A percentile compares a stretch with the other conserved stretches of the same genome.
Evolutionary conservation across 2,888 invertebrate species (phyloP).

Genomic region (Bibio marci): DNA sequence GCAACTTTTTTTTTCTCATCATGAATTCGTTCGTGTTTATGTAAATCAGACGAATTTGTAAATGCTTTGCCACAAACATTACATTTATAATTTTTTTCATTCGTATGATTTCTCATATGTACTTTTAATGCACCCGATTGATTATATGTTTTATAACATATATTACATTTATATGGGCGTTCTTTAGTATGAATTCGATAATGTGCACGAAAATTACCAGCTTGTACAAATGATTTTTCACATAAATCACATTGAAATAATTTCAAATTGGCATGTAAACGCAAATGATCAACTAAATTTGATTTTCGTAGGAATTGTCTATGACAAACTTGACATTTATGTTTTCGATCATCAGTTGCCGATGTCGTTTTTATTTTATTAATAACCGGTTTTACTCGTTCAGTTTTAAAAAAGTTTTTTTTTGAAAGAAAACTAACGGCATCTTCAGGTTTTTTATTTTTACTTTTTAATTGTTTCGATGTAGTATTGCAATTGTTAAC

Average conservation of each 20-base stretch:
- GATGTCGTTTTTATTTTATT: too few relatives aligned
- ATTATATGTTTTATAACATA: conserved; percentile 13
- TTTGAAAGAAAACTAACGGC: too few relatives aligned
- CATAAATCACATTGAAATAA: conserved; percentile 14
- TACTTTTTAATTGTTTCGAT: too few relatives aligned
- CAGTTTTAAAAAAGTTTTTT: too few relatives aligned
- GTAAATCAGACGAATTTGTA: conserved; percentile 13
- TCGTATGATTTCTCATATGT: conserved; percentile 14
- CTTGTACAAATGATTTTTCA: conserved; percentile 15
- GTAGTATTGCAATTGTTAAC: too few relatives aligned
- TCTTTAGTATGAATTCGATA: conserved; percentile 13
- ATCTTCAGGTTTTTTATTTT: too few relatives aligned
- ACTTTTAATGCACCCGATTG: conserved; percentile 14
- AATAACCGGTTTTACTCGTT: too few relatives aligned
- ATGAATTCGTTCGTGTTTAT: conserved; percentile 13
- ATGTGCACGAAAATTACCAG: conserved; percentile 14
- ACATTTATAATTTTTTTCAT: conserved; percentile 14
- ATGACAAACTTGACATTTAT: conserved; percentile 13
- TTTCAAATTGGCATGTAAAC: conserved; percentile 14
- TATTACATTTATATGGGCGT: conserved; percentile 12
- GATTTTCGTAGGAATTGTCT: conserved; percentile 13
- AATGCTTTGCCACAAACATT: conserved; percentile 12
- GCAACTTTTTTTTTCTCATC: conserved; percentile 10
- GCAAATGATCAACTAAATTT: conserved; percentile 14
- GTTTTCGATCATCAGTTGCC: conserved; percentile 2